A percentile compares a stretch with the other conserved stretches of the same genome.
Conservation (phyloP, 1,140 invertebrate genomes). For the Bombus fervidus region DNA sequence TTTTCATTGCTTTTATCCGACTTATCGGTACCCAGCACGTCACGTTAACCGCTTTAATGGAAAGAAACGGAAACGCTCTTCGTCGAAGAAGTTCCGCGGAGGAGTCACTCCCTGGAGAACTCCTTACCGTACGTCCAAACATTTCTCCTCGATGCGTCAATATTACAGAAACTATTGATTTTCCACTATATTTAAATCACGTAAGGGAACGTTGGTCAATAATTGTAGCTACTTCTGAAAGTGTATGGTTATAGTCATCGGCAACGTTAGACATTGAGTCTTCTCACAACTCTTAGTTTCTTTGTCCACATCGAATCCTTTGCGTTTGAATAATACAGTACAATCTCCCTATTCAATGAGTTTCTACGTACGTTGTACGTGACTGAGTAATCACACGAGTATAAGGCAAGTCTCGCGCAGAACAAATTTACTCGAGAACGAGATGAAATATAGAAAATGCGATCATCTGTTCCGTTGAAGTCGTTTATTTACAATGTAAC, state of each 20-base stretch:
- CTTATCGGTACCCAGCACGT: neutral
- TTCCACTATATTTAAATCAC: slow-evolving; percentile 59
- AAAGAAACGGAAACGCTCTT: neutral
- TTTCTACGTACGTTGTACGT: neutral
- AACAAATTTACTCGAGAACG: neutral
- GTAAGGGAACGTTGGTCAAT: slow-evolving; percentile 48
- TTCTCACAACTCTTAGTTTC: neutral
- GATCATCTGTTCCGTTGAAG: neutral
- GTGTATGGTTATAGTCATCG: slow-evolving; percentile 16
- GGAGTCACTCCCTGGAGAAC: neutral
- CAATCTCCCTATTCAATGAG: neutral
- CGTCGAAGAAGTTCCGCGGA: neutral
- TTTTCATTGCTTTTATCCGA: neutral
- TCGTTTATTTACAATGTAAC: too few species aligned
- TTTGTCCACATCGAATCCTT: neutral
- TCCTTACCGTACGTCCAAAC: slow-evolving; percentile 16
- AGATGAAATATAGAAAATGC: neutral
- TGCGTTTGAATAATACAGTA: neutral
- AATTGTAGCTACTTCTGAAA: slow-evolving; percentile 31
- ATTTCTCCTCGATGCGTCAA: slow-evolving; percentile 39
- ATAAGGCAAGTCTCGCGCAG: neutral
- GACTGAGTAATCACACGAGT: neutral
- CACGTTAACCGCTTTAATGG: neutral
- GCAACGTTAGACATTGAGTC: slow-evolving; percentile 1
- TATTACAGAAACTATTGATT: slow-evolving; percentile 62